Conservation (phyloP, 1,140 invertebrate genomes). For the Drosophila ambigua region DNA sequence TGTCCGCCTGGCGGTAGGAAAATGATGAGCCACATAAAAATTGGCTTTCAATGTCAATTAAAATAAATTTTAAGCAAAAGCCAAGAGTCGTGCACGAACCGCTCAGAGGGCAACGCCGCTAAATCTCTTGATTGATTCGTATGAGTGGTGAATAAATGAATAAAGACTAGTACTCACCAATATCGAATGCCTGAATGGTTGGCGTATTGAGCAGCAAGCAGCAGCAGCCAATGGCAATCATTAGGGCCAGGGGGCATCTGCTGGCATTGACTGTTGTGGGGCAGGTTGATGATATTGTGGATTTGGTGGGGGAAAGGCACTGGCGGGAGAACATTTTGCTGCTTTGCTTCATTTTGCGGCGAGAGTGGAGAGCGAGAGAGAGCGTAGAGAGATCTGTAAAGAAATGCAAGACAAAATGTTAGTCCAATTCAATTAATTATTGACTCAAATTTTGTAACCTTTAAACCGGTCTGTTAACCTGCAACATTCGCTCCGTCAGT, state of each 20-base stretch:
- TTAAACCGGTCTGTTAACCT: too few relatives aligned
- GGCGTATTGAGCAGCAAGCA: conserved; percentile 68
- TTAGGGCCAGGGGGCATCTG: conserved; percentile 59
- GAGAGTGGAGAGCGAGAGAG: conserved; percentile 11
- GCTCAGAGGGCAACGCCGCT: too few relatives aligned
- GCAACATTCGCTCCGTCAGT: too few relatives aligned
- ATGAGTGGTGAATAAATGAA: conserved; percentile 27
- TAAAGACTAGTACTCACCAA: conserved; percentile 67
- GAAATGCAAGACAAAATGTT: not conserved
- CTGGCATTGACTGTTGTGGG: conserved; percentile 8
- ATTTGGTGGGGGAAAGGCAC: conserved; percentile 76
- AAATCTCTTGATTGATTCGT: conserved; percentile 42
- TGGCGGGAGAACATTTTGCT: conserved; percentile 74
- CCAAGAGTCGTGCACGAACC: not conserved
- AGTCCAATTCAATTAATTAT: not conserved
- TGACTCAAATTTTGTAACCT: not conserved
- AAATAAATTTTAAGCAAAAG: conserved; percentile 53
- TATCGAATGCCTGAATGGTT: conserved; percentile 69
- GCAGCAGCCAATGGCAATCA: conserved; percentile 62
- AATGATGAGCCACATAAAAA: conserved; percentile 69
- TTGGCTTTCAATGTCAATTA: conserved; percentile 75
- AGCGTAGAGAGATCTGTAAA: conserved; percentile 69
- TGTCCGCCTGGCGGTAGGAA: conserved; percentile 42
- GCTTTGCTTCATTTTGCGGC: conserved; percentile 44
- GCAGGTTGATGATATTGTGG: conserved; percentile 30